These are phyloP conservation scores for Cabera pusaria DNA, from an alignment of 2,888 invertebrate genomes.

Conservation along the genomic window DNA sequence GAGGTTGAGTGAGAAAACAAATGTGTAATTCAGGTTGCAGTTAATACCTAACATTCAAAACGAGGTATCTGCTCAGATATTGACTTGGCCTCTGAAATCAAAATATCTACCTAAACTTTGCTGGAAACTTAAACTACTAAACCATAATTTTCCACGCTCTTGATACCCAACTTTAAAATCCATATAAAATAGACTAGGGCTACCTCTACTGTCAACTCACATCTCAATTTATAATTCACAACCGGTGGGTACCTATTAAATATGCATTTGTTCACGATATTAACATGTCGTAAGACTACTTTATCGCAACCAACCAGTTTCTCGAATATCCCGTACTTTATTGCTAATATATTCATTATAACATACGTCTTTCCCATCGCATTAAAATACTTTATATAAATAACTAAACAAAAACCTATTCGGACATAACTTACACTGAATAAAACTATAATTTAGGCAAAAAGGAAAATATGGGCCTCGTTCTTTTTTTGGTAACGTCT, in stretches of 20 bases:
- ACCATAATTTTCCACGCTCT: constrained; percentile 6
- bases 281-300: constrained; percentile 64
- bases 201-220: constrained; percentile 27
- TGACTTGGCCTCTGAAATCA: too few species aligned
- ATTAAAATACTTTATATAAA: constrained; percentile 73
- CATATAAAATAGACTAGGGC: constrained; percentile 29
- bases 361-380: constrained; percentile 74
- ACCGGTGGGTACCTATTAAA: constrained; percentile 49
- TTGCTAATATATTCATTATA: constrained; percentile 79
- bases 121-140: too few species aligned
- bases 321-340: constrained; percentile 54
- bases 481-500: constrained; percentile 79
- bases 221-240: constrained; percentile 37
- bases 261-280: constrained; percentile 59
- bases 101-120: too few species aligned
- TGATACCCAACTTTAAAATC: constrained; percentile 26
- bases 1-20: too few species aligned
- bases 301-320: constrained; percentile 67
- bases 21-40: too few species aligned
- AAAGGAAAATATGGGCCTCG: constrained; percentile 69
- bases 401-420: constrained; percentile 67
- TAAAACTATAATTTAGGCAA: constrained; percentile 74
- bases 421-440: constrained; percentile 64
- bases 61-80: too few species aligned
- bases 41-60: too few species aligned